Base-by-base conservation (phyloP, 2,888 invertebrate genomes). In the Noctua comes region DNA sequence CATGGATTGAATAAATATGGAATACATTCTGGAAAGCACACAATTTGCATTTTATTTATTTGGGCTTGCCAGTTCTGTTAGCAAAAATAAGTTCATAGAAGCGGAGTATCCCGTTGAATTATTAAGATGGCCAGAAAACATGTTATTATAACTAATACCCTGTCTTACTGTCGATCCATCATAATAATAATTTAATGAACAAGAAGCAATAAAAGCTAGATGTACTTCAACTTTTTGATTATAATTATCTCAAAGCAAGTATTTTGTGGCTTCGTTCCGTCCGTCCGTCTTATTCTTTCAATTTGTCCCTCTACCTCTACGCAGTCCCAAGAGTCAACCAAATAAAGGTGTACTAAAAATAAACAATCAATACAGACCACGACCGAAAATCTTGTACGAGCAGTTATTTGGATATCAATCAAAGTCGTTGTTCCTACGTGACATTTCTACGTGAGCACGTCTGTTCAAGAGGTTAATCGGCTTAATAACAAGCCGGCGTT, bases 391-490 rank as follows among this genome's bases (percentile, higher is more conserved):
- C 76, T 74, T 73, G 70, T 83, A 85, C 77, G 82, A 82, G 71
- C 77, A 82, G 79, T 74, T 83, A 76, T 83, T 83, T 75, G 76
- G 83, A 62, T 79, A 79, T 79, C 76, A 86, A 85, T 84, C 87
- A 84, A 75, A 86, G 80, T 74, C 62, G 72, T 62, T 83, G 75
- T 79, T 76, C 81, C 78, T 77, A 86, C 84, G 80, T 81, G 85
- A 77, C 70, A 80, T 73, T 86, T 82, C 84, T 87, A 86, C 83
- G 84, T 80, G 79, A 85, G 77, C 83, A 79, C 87, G 90, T 87
- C 81, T 76, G 73, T 76, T 66, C 79, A 82, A 86, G 86, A 86
- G 91, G 88, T 79, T 91, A 91, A 93, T 92, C 88, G 88, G 82
- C 84, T 87, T 88, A 81, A 90, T 89, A 91, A 91, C 89, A 84